phyloP scores from a whole-genome alignment of 2,888 invertebrate species.

The Gnatocerus cornutus region DNA sequence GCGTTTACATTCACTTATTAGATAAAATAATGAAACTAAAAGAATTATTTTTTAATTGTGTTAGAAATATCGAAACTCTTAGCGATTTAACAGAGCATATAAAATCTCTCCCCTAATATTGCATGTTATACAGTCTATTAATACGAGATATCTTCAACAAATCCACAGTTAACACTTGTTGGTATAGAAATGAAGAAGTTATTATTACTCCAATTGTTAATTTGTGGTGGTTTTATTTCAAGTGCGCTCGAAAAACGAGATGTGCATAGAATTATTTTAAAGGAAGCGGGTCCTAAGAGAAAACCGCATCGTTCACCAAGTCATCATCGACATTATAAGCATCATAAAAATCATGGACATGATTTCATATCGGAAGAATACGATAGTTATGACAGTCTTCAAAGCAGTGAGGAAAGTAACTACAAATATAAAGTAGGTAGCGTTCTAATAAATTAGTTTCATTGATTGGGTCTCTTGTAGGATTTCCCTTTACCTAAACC shows the following conservation, averaged over 20 bases:
- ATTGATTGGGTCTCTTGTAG: not conserved
- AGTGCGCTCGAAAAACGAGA: constrained; percentile 3
- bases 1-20: not conserved
- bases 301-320: constrained; percentile 3
- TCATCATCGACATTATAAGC: not conserved
- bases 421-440: not conserved
- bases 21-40: not conserved
- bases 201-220: constrained; percentile 1
- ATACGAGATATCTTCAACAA: not conserved
- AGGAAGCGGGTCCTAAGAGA: not conserved
- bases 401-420: constrained; percentile 2
- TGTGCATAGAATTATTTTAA: constrained; percentile 9
- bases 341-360: constrained; percentile 1
- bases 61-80: not conserved
- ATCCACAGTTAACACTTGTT: not conserved
- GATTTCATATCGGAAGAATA: not conserved
- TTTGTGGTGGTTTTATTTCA: not conserved
- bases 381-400: not conserved
- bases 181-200: not conserved
- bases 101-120: constrained; percentile 8
- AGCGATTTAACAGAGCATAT: constrained; percentile 4
- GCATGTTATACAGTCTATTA: not conserved
- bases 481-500: no score
- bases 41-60: not conserved
- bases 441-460: not conserved